Percentiles rank a stretch among this genome's conserved stretches.
Conservation (phyloP, 1,140 invertebrate genomes). For the Nautilus pompilius region DNA sequence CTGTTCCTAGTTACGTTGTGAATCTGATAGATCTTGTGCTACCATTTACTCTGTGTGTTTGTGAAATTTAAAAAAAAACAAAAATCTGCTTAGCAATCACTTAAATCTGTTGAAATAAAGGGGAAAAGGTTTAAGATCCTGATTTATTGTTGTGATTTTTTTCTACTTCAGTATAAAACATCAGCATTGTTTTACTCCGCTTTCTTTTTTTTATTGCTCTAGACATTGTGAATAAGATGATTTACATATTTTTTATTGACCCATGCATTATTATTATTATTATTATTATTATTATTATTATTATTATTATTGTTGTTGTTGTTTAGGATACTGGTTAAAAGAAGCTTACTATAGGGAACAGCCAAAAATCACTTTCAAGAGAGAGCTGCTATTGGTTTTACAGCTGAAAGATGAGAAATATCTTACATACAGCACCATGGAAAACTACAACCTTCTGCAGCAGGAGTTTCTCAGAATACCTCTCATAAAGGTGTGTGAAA, state of each 20-base stretch:
- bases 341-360: slow-evolving; percentile 54
- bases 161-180: background rate
- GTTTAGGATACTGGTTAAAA: slow-evolving; percentile 53
- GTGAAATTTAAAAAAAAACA: too few species aligned
- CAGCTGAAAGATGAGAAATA: slow-evolving; percentile 59
- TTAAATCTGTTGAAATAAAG: too few species aligned
- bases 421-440: slow-evolving; percentile 63
- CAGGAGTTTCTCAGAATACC: slow-evolving; percentile 44
- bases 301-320: background rate
- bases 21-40: too few species aligned
- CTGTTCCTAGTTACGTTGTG: too few species aligned
- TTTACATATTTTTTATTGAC: background rate
- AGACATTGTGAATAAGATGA: background rate
- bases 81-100: too few species aligned
- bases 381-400: slow-evolving; percentile 63
- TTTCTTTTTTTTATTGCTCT: background rate
- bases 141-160: background rate
- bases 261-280: background rate
- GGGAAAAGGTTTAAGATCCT: too few species aligned
- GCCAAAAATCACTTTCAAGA: slow-evolving; percentile 63
- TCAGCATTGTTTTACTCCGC: background rate
- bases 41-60: too few species aligned
- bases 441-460: slow-evolving; percentile 50
- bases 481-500: slow-evolving; percentile 45
- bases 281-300: background rate